Base-by-base conservation (phyloP, 2,888 invertebrate species). In the Stictocephala bisonia region DNA sequence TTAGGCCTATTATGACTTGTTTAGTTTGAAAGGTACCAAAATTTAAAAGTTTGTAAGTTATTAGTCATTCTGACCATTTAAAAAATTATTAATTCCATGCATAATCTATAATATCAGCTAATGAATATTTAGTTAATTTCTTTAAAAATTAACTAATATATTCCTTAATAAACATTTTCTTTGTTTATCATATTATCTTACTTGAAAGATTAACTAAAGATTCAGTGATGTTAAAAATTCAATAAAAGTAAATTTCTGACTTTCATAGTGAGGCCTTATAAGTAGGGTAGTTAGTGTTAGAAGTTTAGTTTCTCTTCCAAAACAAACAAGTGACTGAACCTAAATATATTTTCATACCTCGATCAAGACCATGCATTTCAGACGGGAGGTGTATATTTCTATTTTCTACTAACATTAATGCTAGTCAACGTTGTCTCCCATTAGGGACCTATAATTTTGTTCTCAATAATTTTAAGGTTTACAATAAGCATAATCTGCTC, bases 341-440 rank as follows among this genome's bases (percentile, higher is more conserved):
- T 58, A 71, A 56, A 44, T 71, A 56, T 71, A 71, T 71, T 71
- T 71, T 71, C 70, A 71, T 71, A 71, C 58, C 56, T 27, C 27
- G 44, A 71, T 44, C 58, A 53, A n/a, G 44, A 71, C 70, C 44
- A 69, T 40, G 56, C 56, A 71, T 58, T 71, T 41, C 58, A 22
- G 58, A 44, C 29, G 22, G 41, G 48, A 58, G 70, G 56, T 71
- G 70, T 44, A 71, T 41, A 71, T 71, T 58, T 58, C 56, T 71
- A 71, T 71, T 71, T 71, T 71, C 70, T 71, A 71, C 70, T 71
- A 71, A 71, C 58, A 71, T 44, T 71, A 58, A 71, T 71, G 58
- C 70, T 71, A 71, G 70, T 71, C 70, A 71, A 41, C 58, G 6
- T 40, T 41, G 35, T 35, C 26, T 35, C 70, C 15, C 18, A 13